Evolutionary conservation across 2,113 vertebrate genomes (phyloP).

Genomic region (Axis porcinus): DNA sequence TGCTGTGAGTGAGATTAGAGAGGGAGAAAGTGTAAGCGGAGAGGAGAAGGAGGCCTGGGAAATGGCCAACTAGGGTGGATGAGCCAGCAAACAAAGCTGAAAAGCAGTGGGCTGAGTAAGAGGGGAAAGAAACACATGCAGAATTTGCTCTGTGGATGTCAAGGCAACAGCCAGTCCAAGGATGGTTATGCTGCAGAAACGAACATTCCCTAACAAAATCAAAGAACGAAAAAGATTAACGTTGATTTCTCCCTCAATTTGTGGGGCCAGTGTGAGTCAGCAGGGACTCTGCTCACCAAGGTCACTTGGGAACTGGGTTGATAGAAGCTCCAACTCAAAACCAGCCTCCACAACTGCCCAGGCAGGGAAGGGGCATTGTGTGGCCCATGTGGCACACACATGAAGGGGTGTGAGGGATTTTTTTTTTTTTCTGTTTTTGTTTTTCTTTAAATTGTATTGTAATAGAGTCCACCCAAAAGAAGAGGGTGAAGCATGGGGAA

Average conservation of each 20-base stretch:
- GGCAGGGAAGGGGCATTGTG: neutral
- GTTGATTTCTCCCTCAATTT: neutral
- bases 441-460: neutral
- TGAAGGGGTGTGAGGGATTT: neutral
- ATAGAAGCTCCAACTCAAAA: neutral
- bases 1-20: neutral
- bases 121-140: neutral
- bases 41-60: neutral
- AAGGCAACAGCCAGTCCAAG: neutral
- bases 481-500: neutral
- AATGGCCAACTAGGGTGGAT: accelerated
- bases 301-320: neutral
- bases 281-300: neutral
- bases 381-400: neutral
- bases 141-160: neutral
- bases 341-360: neutral
- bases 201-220: neutral
- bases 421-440: neutral
- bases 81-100: neutral
- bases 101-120: neutral
- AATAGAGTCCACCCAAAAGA: neutral
- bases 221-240: neutral
- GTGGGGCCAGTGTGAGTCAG: neutral
- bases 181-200: neutral
- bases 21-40: no score